These are phyloP conservation scores for Cynaeus angustus DNA, from an alignment of 2,888 invertebrate genomes.

Conservation along the genomic window DNA sequence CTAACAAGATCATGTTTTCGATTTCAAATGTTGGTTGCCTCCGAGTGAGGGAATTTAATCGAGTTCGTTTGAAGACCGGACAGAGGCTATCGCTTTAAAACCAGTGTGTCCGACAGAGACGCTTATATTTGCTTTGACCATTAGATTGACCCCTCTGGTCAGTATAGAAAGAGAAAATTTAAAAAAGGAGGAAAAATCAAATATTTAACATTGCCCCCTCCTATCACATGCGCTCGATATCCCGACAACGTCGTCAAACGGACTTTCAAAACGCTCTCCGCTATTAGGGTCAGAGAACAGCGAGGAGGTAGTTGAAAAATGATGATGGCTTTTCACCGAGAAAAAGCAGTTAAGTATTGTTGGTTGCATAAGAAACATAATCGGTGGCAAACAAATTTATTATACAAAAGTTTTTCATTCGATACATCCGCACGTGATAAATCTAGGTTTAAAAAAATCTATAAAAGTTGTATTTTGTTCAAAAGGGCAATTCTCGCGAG, in stretches of 20 bases:
- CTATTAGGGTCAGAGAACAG: constrained; percentile 60
- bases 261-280: constrained; percentile 64
- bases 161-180: constrained; percentile 41
- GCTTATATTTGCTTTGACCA: constrained; percentile 23
- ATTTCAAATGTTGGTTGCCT: constrained; percentile 10
- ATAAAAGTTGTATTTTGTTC: constrained; percentile 65
- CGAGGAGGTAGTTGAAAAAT: constrained; percentile 46
- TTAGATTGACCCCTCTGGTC: constrained; percentile 37
- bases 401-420: background rate
- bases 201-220: constrained; percentile 6
- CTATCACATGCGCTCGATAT: constrained; percentile 44
- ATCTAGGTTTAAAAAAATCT: constrained; percentile 74
- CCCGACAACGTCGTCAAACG: constrained; percentile 63
- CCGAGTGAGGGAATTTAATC: constrained; percentile 40
- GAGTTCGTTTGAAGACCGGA: constrained; percentile 36
- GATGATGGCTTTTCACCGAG: constrained; percentile 15
- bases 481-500: constrained; percentile 81
- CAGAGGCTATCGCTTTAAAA: constrained; percentile 40
- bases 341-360: constrained; percentile 16
- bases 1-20: constrained; percentile 25
- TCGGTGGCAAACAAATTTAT: no score
- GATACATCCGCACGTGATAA: constrained; percentile 67
- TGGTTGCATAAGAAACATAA: constrained; percentile 26
- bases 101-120: constrained; percentile 32
- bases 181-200: constrained; percentile 44